Evolutionary conservation across 2,113 vertebrate genomes (phyloP), one percentile per base, ranked within the genome.

Genomic region (Acanthisitta chloris): DNA sequence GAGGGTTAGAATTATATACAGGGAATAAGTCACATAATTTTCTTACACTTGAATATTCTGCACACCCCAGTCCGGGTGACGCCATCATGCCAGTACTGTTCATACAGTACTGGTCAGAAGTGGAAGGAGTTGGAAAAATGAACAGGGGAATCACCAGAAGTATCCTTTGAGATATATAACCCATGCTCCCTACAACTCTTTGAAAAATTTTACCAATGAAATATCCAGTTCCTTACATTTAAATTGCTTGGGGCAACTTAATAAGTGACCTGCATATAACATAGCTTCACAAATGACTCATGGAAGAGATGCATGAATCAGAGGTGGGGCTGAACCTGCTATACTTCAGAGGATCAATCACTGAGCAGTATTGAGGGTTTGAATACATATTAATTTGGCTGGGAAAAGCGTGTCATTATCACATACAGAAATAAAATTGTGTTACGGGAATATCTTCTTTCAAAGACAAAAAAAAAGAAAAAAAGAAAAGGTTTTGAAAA

Each of bases 1-100:
- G 18, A 58, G 11, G 2, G 1, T 59, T 64, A 40, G 14, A 34
- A 8, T 8, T 52, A 40, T 26, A 2, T 34, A 17, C 0, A 0
- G 18, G 7, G 2, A 55, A 55, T 40, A 59, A 81, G 4, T 3
- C 14, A 5, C n/a, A 48, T 0, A 33, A 13, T 57, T 65, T 69
- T 65, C 49, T 55, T 33, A 12, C n/a, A n/a, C 4, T n/a, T 29
- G 14, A 67, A 34, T 43, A 77, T 59, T 81, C 49, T 33, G 9
- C 17, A 18, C 7, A 16, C 5, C 6, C 43, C 43, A 43, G 17
- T 8, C 36, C 49, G 17, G 4, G 8, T 45, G 28, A 28, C 33
- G 26, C 5, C 67, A n/a, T n/a, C n/a, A n/a, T n/a, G n/a, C n/a
- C n/a, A n/a, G n/a, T n/a, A n/a, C n/a, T n/a, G n/a, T n/a, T n/a